Evolutionary conservation across 2,113 vertebrate genomes (phyloP).

Genomic region (Notarius quadriscutis): DNA sequence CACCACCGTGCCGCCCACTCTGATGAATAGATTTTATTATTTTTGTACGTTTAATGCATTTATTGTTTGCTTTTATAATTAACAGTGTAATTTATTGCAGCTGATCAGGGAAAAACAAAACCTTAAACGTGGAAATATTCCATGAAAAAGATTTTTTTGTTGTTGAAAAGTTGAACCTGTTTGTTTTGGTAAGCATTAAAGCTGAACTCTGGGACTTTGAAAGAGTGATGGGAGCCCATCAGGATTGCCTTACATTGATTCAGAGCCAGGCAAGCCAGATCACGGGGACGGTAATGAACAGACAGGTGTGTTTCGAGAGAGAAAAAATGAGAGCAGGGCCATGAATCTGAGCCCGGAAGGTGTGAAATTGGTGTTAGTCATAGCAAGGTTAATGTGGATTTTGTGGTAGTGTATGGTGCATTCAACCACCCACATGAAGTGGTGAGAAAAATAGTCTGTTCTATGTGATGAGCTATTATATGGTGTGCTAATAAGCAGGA

Average conservation of each 20-base stretch:
- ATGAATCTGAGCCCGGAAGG: constrained; percentile 49
- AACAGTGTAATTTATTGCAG: too few relatives aligned
- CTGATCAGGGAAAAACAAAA: too few relatives aligned
- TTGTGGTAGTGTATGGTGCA: constrained; percentile 56
- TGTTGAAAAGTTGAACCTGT: not conserved
- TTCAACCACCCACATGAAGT: constrained; percentile 61
- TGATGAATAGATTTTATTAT: too few relatives aligned
- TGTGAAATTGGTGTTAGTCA: constrained; percentile 71
- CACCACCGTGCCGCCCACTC: too few relatives aligned
- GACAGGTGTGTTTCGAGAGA: constrained; percentile 20
- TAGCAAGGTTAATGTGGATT: constrained; percentile 59
- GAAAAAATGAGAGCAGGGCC: not conserved
- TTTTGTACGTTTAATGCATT: too few relatives aligned
- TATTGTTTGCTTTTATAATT: too few relatives aligned
- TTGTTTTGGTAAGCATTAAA: constrained; percentile 7
- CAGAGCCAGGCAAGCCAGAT: not conserved
- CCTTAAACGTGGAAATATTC: too few relatives aligned
- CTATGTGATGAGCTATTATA: not conserved
- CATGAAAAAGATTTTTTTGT: not conserved
- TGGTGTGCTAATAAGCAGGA: not conserved
- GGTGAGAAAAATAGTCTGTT: constrained; percentile 3
- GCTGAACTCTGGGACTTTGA: not conserved
- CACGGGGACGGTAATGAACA: constrained; percentile 9
- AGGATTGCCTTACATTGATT: constrained; percentile 1
- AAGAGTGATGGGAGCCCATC: constrained; percentile 18